Evolutionary conservation across 2,888 invertebrate species (phyloP), one percentile per base, ranked within the genome.

Genomic region (Trachelus tabidus): DNA sequence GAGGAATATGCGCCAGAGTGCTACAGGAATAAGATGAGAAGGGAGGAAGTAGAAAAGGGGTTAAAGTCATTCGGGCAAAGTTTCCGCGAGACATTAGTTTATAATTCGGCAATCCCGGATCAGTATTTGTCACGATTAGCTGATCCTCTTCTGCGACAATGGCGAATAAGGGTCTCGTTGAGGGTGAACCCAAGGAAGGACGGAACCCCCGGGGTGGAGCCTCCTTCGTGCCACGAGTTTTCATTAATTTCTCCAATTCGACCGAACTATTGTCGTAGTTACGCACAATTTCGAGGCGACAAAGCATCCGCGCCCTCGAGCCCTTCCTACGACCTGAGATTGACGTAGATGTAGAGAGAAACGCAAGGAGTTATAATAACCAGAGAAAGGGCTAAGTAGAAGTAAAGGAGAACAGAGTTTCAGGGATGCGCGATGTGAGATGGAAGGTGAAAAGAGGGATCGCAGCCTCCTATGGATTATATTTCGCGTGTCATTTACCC

Each of bases 41-140:
- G 77, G 71, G 33, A 71, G 40, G 40, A 56, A 56, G 40, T 56
- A 80, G 80, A 80, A 82, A 82, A 87, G 83, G 84, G 83, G 81
- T 85, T 84, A 86, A 85, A 87, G 85, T 85, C 82, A 87, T 86
- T 85, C 80, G 79, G 77, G 82, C 76, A 80, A 89, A 90, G 88
- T 89, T 89, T 88, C 86, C 83, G 83, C 86, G 84, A 88, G 88
- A 88, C 90, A 90, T 90, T 90, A 90, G 90, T 90, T 90, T 90
- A 90, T 90, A 90, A 90, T 90, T 90, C 88, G 88, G 88, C 88
- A 89, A 91, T 90, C 89, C 88, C 79, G 88, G 89, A 90, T 91
- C 90, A 89, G 90, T 90, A 90, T 90, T 91, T 90, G 90, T 90
- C 90, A 90, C 90, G 90, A 91, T 91, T 91, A 91, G 88, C 87